phyloP scores from a whole-genome alignment of 1,140 invertebrate genomes.

The Drosophila varians region DNA sequence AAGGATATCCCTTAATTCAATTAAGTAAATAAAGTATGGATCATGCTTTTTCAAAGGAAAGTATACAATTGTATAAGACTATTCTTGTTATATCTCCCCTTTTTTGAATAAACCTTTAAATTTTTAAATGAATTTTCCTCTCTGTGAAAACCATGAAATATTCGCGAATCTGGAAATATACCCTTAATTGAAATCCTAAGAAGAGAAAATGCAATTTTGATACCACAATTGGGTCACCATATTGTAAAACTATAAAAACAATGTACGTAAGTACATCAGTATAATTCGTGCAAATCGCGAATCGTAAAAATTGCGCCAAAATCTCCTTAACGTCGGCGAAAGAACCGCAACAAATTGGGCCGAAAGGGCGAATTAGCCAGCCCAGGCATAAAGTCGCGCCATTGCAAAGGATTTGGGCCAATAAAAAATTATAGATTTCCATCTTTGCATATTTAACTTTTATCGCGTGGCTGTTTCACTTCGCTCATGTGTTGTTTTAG shows the following conservation, averaged over 20 bases:
- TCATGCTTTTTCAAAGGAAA: no score
- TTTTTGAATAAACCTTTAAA: not conserved
- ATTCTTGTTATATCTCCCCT: no score
- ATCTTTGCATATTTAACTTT: constrained; percentile 81
- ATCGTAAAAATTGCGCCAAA: constrained; percentile 76
- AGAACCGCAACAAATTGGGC: constrained; percentile 74
- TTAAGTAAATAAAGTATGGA: no score
- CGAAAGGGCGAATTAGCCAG: constrained; percentile 60
- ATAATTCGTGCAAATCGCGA: constrained; percentile 76
- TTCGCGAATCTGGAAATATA: not conserved
- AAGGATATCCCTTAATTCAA: no score
- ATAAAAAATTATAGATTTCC: constrained; percentile 82
- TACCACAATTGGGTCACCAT: constrained; percentile 57
- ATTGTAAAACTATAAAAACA: constrained; percentile 80
- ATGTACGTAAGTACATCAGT: constrained; percentile 35
- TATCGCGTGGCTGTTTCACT: constrained; percentile 54
- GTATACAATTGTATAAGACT: no score
- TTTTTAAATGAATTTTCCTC: not conserved
- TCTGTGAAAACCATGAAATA: not conserved
- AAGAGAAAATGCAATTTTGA: constrained; percentile 62
- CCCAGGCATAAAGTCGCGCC: constrained; percentile 54
- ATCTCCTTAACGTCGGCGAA: constrained; percentile 39
- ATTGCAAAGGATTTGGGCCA: constrained; percentile 55
- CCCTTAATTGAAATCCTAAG: constrained; percentile 46
- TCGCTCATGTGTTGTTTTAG: constrained; percentile 63